A percentile compares a stretch with the other conserved stretches of the same genome.
Evolutionary conservation across 2,888 invertebrate species (phyloP).

Genomic region (Mystacides longicornis): DNA sequence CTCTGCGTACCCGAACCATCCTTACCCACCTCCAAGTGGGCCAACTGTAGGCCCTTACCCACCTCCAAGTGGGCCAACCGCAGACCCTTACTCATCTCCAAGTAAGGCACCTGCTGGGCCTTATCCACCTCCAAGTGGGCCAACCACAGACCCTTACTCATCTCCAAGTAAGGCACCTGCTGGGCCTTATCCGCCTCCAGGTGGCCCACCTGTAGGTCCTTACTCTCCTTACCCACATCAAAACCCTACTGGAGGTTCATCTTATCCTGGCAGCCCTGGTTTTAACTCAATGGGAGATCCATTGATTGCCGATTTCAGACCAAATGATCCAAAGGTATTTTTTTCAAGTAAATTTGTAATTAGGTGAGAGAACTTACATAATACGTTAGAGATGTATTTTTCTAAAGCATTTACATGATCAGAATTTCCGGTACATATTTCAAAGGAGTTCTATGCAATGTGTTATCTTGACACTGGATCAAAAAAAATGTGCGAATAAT

Average conservation of each 20-base stretch:
- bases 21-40: background rate
- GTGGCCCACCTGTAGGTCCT: background rate
- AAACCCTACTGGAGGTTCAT: background rate
- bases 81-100: background rate
- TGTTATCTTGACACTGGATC: no score
- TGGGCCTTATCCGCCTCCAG: background rate
- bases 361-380: no score
- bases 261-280: background rate
- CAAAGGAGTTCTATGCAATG: no score
- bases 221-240: background rate
- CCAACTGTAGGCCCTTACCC: background rate
- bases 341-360: no score
- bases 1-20: background rate
- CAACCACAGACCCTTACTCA: background rate
- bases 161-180: background rate
- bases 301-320: background rate
- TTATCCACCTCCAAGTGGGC: background rate
- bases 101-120: background rate
- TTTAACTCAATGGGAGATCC: background rate
- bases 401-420: no score
- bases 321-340: no score
- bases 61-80: background rate
- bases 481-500: no score
- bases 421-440: no score
- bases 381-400: no score